phyloP scores from a whole-genome alignment of 2,113 vertebrate genomes.

The Lichenostomus cassidix region DNA sequence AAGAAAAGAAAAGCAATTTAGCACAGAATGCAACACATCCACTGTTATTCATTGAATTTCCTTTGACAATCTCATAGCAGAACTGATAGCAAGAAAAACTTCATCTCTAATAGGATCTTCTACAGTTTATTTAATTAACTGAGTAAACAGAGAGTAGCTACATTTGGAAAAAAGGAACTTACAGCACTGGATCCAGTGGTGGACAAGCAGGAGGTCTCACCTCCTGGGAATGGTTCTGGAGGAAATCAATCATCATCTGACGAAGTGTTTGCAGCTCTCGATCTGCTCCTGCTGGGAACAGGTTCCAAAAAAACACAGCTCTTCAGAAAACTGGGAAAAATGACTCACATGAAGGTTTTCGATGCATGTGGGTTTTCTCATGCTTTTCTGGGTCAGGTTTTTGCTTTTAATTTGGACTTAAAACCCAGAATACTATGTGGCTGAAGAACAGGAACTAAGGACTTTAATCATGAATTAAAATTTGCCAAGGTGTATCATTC shows the following conservation, averaged over 20 bases:
- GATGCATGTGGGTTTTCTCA: not conserved
- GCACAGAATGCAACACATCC: not conserved
- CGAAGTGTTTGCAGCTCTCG: conserved; percentile 83
- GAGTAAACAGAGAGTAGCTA: not conserved
- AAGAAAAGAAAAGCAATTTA: not conserved
- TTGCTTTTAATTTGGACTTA: not conserved
- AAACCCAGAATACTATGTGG: not conserved
- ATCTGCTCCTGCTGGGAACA: conserved; percentile 76
- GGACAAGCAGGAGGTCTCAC: conserved; percentile 81
- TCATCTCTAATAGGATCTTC: not conserved
- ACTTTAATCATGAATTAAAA: not conserved
- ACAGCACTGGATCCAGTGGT: conserved; percentile 76
- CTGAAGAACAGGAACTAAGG: not conserved
- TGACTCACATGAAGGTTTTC: not conserved
- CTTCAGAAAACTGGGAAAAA: not conserved
- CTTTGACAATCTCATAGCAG: not conserved
- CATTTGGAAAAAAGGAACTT: not conserved
- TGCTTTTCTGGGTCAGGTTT: not conserved
- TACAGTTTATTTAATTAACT: not conserved
- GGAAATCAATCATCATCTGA: conserved; percentile 87
- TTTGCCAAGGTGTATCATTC: not conserved
- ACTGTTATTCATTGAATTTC: not conserved
- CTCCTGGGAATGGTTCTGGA: conserved; percentile 87
- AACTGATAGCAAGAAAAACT: not conserved
- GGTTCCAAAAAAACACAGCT: not conserved